Base-by-base conservation (phyloP, 1,140 invertebrate species). In the Drosophila lacteicornis region DNA sequence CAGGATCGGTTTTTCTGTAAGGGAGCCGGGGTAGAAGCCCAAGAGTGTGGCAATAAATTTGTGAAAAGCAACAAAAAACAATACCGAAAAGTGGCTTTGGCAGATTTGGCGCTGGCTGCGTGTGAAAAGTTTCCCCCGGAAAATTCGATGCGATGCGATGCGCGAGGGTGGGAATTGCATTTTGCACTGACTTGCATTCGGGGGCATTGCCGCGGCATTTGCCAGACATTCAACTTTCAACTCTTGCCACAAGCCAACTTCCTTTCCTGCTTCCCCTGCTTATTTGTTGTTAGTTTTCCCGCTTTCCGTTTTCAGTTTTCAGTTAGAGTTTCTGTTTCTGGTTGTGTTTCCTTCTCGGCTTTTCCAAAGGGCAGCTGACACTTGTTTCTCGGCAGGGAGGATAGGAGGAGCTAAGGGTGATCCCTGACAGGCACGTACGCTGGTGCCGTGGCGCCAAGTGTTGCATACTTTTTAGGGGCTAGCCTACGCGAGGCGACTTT, bases 141-240 rank as follows among this genome's bases (percentile, higher is more conserved):
- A 46, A 63, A 57, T 65, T 55, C 53, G 22, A 55, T 40, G 53
- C 53, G 3, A 53, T 53, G 49, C 33, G 40, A 42, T 15, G 40
- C 6, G 15, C 22, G 15, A 25, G 43, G 47, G 49, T 42, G 42
- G 49, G 42, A 75, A 83, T 59, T 82, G 79, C 78, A 82, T 76
- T 55, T 77, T 67, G 69, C 71, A 74, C 46, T 82, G 73, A 46
- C 55, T 55, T 67, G 82, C 73, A 74, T 77, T 65, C 45, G 74
- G 84, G 84, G 76, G 84, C 77, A 82, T 87, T 86, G 82, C 75
- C 82, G 82, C 75, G 69, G 84, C 84, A 85, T 90, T 90, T 90
- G 70, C 61, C 69, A 90, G 85, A 67, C 85, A 62, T 90, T 90
- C 85, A 90, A 90, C 85, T 90, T 90, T 90, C 85, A 90, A 90